Evolutionary conservation across 2,888 invertebrate genomes (phyloP).

Genomic region (Tachina lurida): DNA sequence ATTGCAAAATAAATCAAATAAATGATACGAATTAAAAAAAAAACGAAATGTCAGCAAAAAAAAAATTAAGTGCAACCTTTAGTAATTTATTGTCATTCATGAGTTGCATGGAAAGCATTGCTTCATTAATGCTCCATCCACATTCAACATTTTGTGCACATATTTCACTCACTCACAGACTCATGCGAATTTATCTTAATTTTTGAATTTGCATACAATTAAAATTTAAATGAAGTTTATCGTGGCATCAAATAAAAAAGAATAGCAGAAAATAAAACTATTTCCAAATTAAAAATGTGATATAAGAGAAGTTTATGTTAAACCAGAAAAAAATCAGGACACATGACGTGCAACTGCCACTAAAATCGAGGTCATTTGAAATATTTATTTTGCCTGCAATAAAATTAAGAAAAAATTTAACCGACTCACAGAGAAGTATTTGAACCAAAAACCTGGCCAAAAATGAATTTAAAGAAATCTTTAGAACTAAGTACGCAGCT

Average conservation of each 20-base stretch:
- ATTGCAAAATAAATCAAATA: slow-evolving; percentile 38
- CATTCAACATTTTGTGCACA: not conserved
- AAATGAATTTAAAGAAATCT: too few relatives aligned
- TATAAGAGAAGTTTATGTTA: not conserved
- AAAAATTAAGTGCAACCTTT: slow-evolving; percentile 32
- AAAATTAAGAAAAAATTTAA: too few relatives aligned
- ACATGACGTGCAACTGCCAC: slow-evolving; percentile 17
- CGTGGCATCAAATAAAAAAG: slow-evolving; percentile 1
- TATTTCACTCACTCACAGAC: not conserved
- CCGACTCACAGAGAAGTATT: too few relatives aligned
- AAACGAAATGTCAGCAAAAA: not conserved
- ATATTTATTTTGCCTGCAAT: not conserved
- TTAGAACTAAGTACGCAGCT: too few relatives aligned
- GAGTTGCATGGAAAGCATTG: slow-evolving; percentile 21
- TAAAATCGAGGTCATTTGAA: not conserved
- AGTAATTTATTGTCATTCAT: slow-evolving; percentile 47
- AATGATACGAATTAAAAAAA: slow-evolving; percentile 16
- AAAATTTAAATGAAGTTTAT: slow-evolving; percentile 28
- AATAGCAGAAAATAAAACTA: not conserved
- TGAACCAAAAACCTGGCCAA: too few relatives aligned
- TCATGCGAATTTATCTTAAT: slow-evolving; percentile 44
- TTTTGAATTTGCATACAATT: slow-evolving; percentile 54
- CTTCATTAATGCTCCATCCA: slow-evolving; percentile 21
- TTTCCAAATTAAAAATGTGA: slow-evolving; percentile 17
- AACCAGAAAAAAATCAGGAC: slow-evolving; percentile 13